Base-by-base conservation (phyloP, 1,140 invertebrate species). In the Leptinotarsa defecta region DNA sequence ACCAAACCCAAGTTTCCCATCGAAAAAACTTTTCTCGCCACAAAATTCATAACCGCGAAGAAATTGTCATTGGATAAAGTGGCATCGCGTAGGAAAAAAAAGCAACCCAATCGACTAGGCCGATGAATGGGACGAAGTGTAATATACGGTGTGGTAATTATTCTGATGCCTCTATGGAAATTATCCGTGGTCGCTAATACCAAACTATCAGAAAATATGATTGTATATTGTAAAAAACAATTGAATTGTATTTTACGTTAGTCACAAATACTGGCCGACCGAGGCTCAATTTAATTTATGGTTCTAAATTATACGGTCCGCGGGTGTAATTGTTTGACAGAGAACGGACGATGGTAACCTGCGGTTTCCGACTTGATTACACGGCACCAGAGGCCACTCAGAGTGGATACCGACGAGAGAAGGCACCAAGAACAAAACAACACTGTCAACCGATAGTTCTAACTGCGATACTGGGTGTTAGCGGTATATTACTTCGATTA, bases 201-300 rank as follows among this genome's bases (percentile, higher is more conserved):
- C 71, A 73, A 73, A 73, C 71, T 73, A 73, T 73, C 63, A 73
- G 61, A 49, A 65, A 73, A 73, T 65, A 64, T 73, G 71, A 73
- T 73, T 73, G 71, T 65, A 73, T 73, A 73, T 73, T 73, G 71
- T 73, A 73, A 73, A 72, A 73, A 73, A 73, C 71, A 65, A 73
- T 73, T 73, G 61, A 62, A 73, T 73, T 73, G 71, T 65, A 73
- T 73, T 73, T 65, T 73, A 73, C 61, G 70, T 62, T 71, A 71
- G 70, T 62, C 63, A 73, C 71, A 67, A 67, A 64, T 67, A 48
- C 49, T 63, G 52, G 57, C 63, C 71, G 71, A 65, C 71, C 71
- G 27, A 48, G 34, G 61, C 57, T 73, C 71, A 73, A 73, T 73
- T 73, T 73, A 73, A 73, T 73, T 73, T 73, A 73, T 73, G 71